Conservation (phyloP, 1,140 invertebrate genomes). For the Pseudoatta argentina region DNA sequence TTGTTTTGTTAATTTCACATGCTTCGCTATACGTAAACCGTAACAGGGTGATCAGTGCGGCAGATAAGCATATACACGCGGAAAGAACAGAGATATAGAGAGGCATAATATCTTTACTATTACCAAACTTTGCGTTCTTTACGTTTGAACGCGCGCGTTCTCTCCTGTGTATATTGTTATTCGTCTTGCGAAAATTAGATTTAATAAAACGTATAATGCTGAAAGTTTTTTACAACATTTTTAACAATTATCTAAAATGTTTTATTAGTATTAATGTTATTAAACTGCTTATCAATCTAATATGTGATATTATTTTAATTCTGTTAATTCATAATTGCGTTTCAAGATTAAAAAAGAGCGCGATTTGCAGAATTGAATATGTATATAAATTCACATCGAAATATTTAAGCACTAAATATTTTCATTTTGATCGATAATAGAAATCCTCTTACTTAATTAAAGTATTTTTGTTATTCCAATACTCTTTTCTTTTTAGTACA, state of each 20-base stretch:
- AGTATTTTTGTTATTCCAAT: background rate
- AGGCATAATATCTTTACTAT: conserved; percentile 59
- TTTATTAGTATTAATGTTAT: too few species aligned
- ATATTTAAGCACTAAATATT: too few species aligned
- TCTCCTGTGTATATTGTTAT: conserved; percentile 37
- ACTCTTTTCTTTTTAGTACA: background rate
- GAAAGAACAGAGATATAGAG: conserved; percentile 62
- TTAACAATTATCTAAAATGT: background rate
- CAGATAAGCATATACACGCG: conserved; percentile 55
- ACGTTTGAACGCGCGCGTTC: conserved; percentile 57
- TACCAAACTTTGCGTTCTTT: conserved; percentile 62
- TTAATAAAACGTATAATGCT: background rate
- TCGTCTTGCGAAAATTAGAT: conserved; percentile 20
- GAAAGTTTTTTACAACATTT: background rate
- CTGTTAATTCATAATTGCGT: too few species aligned
- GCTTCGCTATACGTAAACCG: conserved; percentile 52
- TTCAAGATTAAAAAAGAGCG: too few species aligned
- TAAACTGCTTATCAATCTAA: too few species aligned
- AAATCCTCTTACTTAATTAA: too few species aligned
- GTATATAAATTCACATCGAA: too few species aligned
- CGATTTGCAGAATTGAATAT: too few species aligned
- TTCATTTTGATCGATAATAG: too few species aligned
- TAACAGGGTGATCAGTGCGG: conserved; percentile 53
- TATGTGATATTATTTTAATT: too few species aligned
- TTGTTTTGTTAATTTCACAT: conserved; percentile 60